Base-by-base conservation (phyloP, 2,888 invertebrate species). In the Drosophila paranaensis region DNA sequence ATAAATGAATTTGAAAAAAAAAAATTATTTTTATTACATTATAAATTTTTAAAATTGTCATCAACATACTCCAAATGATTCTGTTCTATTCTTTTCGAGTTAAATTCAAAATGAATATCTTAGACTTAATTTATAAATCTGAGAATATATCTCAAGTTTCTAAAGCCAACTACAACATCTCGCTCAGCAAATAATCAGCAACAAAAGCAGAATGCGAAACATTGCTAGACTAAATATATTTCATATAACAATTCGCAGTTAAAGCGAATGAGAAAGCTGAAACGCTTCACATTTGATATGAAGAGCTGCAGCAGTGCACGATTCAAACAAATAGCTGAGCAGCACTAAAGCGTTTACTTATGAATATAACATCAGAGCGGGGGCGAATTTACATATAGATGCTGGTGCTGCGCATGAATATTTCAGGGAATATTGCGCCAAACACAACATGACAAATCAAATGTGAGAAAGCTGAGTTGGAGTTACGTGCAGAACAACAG, bases 361-460 rank as follows among this genome's bases (percentile, higher is more conserved):
- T 53, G 37, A 20, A 53, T 53, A 37, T 10, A 37, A 25, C 25
- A 53, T 25, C 51, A 33, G 30, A 8, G 30, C 6, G 13, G 16
- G 16, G 11, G 37, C 37, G 20, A 8, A 40, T 40, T 30, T 16
- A 13, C 54, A 55, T 54, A 54, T 27, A 16, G 20, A 37, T 37
- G 20, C 13, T 40, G 16, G 13, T 40, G 20, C 20, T 53, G 9
- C 25, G 14, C 30, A 55, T 55, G 16, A 11, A 55, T 55, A 30
- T 55, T 55, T 40, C 11, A 55, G 16, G 30, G 3, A 13, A 54
- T 54, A 16, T 40, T 40, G 54, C 39, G 40, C 54, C 54, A 54
- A 54, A 30, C 54, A 16, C 39, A 55, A 30, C 27, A 13, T 40
- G 54, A 16, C 54, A 40, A 40, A 42, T 40, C 40, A 40, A 55